Evolutionary conservation across 2,113 vertebrate species (phyloP).

Genomic region (Paramormyrops kingsleyae): DNA sequence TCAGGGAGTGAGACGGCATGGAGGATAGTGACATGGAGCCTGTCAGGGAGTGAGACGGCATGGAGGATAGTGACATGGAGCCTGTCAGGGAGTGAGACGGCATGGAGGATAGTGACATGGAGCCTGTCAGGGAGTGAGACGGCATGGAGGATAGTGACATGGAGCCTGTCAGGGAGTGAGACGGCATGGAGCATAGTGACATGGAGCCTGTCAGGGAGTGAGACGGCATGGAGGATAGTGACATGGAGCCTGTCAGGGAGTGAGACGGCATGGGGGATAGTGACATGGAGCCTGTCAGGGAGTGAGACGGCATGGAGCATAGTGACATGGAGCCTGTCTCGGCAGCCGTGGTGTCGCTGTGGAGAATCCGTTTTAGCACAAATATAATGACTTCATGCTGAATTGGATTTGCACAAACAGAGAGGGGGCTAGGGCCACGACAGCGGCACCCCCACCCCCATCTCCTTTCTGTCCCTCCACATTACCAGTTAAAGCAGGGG

Average conservation of each 20-base stretch:
- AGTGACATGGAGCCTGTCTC: background rate
- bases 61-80: no score
- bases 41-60: background rate
- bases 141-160: no score
- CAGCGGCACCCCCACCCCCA: background rate
- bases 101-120: no score
- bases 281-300: background rate
- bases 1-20: background rate
- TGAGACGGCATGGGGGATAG: no score
- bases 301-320: background rate
- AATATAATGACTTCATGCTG: conserved; percentile 1
- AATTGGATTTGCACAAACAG: background rate
- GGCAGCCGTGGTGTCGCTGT: background rate
- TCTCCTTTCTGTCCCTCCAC: background rate
- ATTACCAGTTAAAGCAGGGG: background rate
- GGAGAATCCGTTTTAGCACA: background rate
- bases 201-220: background rate
- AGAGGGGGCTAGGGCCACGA: background rate
- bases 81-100: background rate
- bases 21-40: no score
- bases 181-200: no score
- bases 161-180: background rate
- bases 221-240: no score
- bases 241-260: background rate
- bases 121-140: background rate